Base-by-base conservation (phyloP, 2,113 vertebrate genomes). In the Maccullochella peelii region DNA sequence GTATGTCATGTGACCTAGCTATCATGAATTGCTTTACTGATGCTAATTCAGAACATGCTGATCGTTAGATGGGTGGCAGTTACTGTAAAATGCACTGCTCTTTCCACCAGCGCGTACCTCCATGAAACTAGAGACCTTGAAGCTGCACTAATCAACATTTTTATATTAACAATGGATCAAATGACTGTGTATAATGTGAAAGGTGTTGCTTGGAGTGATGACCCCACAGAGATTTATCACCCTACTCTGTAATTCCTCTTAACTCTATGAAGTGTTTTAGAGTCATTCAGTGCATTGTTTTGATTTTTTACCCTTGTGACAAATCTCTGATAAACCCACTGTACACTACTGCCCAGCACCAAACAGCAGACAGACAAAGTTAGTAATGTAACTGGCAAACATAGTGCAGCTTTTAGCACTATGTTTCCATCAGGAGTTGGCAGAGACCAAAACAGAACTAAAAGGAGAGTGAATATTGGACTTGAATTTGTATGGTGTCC, bases 1-100 rank as follows among this genome's bases (percentile, higher is more conserved):
- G 44, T 21, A 5, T 54, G 61, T 59, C 49, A 82, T n/a, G 62
- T 87, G 69, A 75, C 69, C 38, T 7, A 52, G 62, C 62, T 58
- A n/a, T 47, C 4, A 1, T 79, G 18, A 80, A 76, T 44, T 50
- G 54, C 54, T 81, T 16, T 30, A 25, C 50, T 23, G 66, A 44
- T 11, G 58, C 38, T 36, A 52, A 58, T 77, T 73, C 27, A 65
- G 52, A 81, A 20, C 63, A 36, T 49, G 27, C 52, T 58, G 40
- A 27, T 5, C 55, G 16, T n/a, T 4, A 25, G 18, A 44, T 57
- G 50, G 11, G 8, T 21, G 14, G 14, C 5, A 68, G 62, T 72
- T 61, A 49, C 16, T 75, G 49, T 66, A 44, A 67, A 86, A 38
- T 55, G 44, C 8, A 33, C 66, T 23, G 11, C 21, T 69, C 25